These are phyloP conservation scores for Cenopis cana DNA, from an alignment of 2,888 invertebrate genomes.

Conservation along the genomic window DNA sequence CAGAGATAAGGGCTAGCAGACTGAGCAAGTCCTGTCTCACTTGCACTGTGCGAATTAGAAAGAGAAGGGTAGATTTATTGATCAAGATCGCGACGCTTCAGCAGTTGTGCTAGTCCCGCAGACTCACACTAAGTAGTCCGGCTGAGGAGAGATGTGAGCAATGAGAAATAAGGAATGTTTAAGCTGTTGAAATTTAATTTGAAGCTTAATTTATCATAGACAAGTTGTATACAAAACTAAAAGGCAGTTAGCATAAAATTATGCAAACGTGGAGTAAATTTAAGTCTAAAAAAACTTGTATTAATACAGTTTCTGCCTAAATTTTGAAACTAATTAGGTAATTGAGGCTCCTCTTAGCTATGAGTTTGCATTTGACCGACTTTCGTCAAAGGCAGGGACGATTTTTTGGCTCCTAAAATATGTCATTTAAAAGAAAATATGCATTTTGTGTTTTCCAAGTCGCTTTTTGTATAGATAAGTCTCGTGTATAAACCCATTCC, in stretches of 20 bases:
- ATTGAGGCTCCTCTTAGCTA: not conserved
- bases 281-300: not conserved
- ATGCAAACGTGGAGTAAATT: not conserved
- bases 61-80: no score
- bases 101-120: no score
- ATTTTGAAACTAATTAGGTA: constrained; percentile 2
- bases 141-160: no score
- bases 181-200: not conserved
- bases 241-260: not conserved
- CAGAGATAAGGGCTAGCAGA: no score
- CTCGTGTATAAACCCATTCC: not conserved
- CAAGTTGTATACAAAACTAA: not conserved
- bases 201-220: not conserved
- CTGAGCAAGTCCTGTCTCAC: no score
- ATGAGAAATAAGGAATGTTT: not conserved
- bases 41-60: no score
- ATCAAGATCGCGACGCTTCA: no score
- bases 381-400: no score
- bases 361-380: not conserved
- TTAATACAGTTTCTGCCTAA: not conserved
- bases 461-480: no score
- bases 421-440: no score
- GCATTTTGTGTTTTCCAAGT: no score
- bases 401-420: not conserved
- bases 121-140: no score